Conservation (phyloP, 1,140 invertebrate genomes). For the Euura saliciscinereae region DNA sequence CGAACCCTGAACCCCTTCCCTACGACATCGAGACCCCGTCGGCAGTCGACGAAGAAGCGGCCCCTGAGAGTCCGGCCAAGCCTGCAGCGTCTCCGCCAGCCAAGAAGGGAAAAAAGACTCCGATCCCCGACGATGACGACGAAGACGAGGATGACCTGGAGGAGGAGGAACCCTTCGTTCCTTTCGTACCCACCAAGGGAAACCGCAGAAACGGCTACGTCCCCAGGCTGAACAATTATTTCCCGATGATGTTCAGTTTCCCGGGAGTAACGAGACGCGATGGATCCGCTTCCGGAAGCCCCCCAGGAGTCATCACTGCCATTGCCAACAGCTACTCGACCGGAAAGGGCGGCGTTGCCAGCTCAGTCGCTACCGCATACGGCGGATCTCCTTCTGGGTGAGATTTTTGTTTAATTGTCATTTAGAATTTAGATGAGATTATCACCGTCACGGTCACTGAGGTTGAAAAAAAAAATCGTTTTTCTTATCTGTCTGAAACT, state of each 20-base stretch:
- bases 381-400: conserved; percentile 49
- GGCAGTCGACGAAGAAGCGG: conserved; percentile 26
- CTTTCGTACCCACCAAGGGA: conserved; percentile 41
- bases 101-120: conserved; percentile 38
- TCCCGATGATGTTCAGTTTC: conserved; percentile 55
- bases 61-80: neutral
- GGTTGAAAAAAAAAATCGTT: neutral
- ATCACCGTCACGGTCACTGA: neutral
- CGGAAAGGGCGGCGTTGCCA: conserved; percentile 58
- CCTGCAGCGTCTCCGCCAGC: neutral
- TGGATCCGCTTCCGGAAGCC: conserved; percentile 29
- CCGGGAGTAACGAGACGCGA: conserved; percentile 36
- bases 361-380: conserved; percentile 60
- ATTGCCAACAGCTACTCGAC: conserved; percentile 64
- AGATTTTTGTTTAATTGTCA: neutral
- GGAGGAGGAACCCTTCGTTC: conserved; percentile 32
- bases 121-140: conserved; percentile 26
- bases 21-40: neutral
- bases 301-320: conserved; percentile 53
- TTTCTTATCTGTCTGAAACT: too few relatives aligned
- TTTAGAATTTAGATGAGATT: neutral
- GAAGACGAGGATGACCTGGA: conserved; percentile 41
- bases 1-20: conserved; percentile 7
- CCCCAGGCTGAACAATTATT: conserved; percentile 50
- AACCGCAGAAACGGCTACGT: conserved; percentile 33